These are phyloP conservation scores for Fissipunctia ypsillon DNA, from an alignment of 2,888 invertebrate species.

Conservation along the genomic window DNA sequence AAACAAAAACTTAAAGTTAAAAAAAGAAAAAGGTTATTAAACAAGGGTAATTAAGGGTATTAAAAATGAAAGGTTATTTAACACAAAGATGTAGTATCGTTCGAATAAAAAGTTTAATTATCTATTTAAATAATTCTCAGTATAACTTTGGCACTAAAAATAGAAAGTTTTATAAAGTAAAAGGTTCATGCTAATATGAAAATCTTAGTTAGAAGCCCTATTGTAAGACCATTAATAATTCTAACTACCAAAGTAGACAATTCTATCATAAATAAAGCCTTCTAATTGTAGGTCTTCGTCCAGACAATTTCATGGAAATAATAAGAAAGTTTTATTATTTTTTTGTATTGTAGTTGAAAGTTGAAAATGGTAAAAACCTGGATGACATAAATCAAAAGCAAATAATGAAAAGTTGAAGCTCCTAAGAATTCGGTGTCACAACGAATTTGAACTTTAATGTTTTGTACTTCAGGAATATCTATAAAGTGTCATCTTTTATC, in stretches of 20 bases:
- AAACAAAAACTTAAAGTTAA: background rate
- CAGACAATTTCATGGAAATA: background rate
- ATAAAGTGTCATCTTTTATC: background rate
- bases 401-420: conserved; percentile 2
- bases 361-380: background rate
- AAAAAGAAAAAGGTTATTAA: too few species aligned
- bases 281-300: background rate
- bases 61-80: background rate
- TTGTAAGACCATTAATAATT: background rate
- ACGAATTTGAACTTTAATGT: conserved; percentile 16
- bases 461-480: background rate
- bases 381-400: conserved; percentile 1
- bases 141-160: background rate
- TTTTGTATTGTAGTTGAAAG: background rate
- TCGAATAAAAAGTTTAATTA: background rate
- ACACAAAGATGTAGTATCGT: too few species aligned
- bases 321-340: background rate
- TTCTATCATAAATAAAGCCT: background rate
- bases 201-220: background rate
- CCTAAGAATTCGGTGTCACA: background rate
- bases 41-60: too few species aligned
- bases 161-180: background rate
- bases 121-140: background rate
- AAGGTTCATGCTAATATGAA: background rate
- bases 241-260: background rate